phyloP scores from a whole-genome alignment of 2,888 invertebrate genomes.

The Lumbricus terrestris region DNA sequence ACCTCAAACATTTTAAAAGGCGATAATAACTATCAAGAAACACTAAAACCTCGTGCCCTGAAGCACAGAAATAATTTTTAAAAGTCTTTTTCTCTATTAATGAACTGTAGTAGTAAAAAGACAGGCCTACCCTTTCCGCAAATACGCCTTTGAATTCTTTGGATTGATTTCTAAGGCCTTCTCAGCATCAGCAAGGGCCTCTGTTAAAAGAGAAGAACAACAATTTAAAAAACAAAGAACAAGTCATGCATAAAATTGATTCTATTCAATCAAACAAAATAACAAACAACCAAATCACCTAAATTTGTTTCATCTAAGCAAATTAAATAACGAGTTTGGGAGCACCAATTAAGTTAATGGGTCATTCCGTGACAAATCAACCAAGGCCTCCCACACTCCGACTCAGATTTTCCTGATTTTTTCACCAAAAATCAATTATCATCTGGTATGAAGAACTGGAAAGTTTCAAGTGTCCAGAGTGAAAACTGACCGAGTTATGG shows the following conservation, averaged over 20 bases:
- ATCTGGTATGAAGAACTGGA: no score
- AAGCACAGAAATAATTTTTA: neutral
- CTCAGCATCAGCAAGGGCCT: slow-evolving; percentile 45
- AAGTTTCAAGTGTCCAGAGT: no score
- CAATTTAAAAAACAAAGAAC: neutral
- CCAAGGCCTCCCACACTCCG: no score
- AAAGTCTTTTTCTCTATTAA: neutral
- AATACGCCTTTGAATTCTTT: slow-evolving; percentile 46
- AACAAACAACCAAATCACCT: neutral
- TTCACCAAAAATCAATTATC: no score
- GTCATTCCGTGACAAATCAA: no score
- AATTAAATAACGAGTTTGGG: neutral
- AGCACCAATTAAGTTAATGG: neutral
- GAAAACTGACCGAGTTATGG: no score
- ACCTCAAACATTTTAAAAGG: neutral
- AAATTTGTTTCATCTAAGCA: neutral
- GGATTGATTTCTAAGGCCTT: slow-evolving; percentile 46
- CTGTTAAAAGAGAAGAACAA: slow-evolving; percentile 40
- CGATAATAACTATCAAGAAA: neutral
- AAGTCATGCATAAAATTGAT: neutral
- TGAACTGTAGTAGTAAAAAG: neutral
- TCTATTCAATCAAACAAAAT: neutral
- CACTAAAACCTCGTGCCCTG: neutral
- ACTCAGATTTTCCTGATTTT: no score
- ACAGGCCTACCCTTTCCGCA: slow-evolving; percentile 48